Conservation (phyloP, 1,140 invertebrate genomes). For the Oscheius sp. region DNA sequence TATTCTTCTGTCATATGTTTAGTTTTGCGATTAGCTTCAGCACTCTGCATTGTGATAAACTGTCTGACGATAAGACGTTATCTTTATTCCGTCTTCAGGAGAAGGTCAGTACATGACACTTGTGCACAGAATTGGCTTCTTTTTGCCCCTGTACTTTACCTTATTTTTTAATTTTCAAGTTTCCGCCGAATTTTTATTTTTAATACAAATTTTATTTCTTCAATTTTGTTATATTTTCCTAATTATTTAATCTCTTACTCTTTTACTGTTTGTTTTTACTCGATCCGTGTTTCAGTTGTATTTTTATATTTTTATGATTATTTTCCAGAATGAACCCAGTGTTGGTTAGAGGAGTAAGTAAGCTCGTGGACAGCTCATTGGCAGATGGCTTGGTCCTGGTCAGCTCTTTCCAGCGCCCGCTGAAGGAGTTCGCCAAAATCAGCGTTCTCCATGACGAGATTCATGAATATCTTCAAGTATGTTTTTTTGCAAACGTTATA, state of each 20-base stretch:
- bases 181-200: too few species aligned
- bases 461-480: not conserved
- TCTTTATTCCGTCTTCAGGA: not conserved
- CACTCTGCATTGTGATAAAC: not conserved
- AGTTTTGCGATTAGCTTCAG: not conserved
- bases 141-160: too few species aligned
- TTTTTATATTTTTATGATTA: not conserved
- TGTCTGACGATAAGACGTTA: not conserved
- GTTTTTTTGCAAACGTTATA: not conserved
- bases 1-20: not conserved
- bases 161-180: too few species aligned
- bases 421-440: not conserved
- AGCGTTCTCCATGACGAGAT: not conserved
- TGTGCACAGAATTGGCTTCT: too few species aligned
- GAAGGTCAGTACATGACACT: constrained; percentile 9
- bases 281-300: not conserved
- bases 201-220: too few species aligned
- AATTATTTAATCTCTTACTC: not conserved
- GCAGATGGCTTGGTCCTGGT: not conserved
- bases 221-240: not conserved
- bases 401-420: not conserved
- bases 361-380: not conserved
- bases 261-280: too few species aligned
- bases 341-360: not conserved
- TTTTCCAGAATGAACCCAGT: not conserved